These are phyloP conservation scores for Rhodeus uyekii DNA, from an alignment of 2,797 vertebrate species.

Conservation along the genomic window DNA sequence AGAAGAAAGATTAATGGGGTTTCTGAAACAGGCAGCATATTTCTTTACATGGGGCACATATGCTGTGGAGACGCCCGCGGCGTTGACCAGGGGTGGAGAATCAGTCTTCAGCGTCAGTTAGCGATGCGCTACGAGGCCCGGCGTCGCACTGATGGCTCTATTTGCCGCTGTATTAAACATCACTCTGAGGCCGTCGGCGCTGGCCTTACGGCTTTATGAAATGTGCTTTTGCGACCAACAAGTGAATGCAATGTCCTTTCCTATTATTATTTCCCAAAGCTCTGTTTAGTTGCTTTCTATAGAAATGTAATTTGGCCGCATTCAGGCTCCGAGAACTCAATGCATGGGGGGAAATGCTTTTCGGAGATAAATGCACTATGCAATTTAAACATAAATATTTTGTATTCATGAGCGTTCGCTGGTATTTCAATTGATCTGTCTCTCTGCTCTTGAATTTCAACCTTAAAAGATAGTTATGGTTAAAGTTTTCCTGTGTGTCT, in stretches of 20 bases:
- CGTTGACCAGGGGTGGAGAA: conserved; percentile 52
- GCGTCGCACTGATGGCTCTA: conserved; percentile 61
- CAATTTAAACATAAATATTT: background rate
- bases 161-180: conserved; percentile 59
- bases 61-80: conserved; percentile 47
- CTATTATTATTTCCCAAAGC: conserved; percentile 45
- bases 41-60: conserved; percentile 65
- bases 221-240: conserved; percentile 45
- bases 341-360: background rate
- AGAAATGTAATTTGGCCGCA: conserved; percentile 27
- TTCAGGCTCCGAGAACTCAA: background rate
- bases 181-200: conserved; percentile 53
- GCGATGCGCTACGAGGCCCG: conserved; percentile 48
- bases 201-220: conserved; percentile 32
- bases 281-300: conserved; percentile 37
- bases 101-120: conserved; percentile 60
- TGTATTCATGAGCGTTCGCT: background rate
- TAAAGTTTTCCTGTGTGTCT: too few species aligned
- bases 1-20: conserved; percentile 49
- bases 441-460: background rate
- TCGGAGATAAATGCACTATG: background rate
- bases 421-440: background rate
- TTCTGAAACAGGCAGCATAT: conserved; percentile 56
- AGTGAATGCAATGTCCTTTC: conserved; percentile 45
- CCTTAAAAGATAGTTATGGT: too few species aligned